Percentiles rank a stretch among this genome's conserved stretches.
Evolutionary conservation across 2,888 invertebrate genomes (phyloP).

Genomic region (Pteria penguin): DNA sequence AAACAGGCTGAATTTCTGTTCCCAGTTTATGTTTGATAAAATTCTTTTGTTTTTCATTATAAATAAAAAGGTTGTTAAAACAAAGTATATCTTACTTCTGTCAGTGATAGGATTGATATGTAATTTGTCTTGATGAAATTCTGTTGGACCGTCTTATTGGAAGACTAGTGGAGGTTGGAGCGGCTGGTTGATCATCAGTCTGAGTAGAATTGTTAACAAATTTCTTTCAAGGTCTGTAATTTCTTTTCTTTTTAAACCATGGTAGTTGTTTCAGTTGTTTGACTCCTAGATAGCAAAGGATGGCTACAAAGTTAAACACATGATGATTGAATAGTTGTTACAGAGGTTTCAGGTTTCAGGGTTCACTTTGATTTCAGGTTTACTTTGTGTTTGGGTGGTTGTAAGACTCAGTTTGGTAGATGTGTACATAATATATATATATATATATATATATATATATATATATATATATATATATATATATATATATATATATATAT

Average conservation of each 20-base stretch:
- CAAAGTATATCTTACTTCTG: not conserved
- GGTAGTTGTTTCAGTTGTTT: not conserved
- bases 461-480: not conserved
- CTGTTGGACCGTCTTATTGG: not conserved
- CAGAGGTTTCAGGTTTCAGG: no score
- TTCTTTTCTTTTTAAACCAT: not conserved
- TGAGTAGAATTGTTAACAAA: not conserved
- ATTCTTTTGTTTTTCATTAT: not conserved
- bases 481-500: not conserved
- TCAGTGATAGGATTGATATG: not conserved
- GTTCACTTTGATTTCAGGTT: not conserved
- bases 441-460: not conserved
- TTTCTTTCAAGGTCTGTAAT: not conserved
- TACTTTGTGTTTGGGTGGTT: not conserved
- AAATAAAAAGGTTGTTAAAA: not conserved
- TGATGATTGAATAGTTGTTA: not conserved
- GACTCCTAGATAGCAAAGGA: not conserved
- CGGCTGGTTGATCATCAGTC: not conserved
- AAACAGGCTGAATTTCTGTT: no score
- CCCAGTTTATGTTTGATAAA: not conserved
- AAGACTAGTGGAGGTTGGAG: not conserved
- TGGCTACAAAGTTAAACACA: not conserved
- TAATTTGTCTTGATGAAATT: not conserved
- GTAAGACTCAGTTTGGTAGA: not conserved
- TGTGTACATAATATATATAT: not conserved